phyloP scores from a whole-genome alignment of 2,888 invertebrate genomes.

The Zygaena filipendulae region DNA sequence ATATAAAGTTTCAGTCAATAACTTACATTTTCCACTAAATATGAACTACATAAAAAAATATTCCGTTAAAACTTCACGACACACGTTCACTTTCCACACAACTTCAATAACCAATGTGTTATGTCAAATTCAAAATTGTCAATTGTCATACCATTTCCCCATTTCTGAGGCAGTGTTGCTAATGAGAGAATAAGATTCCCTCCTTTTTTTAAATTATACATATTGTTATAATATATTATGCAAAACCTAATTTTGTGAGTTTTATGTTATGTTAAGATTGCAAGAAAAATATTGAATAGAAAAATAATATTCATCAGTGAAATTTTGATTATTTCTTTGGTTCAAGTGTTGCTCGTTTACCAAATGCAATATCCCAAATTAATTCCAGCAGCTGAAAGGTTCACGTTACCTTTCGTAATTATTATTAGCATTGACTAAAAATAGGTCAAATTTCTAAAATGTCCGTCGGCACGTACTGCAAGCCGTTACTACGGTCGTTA shows the following conservation, averaged over 20 bases:
- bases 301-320: too few species aligned
- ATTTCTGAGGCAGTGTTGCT: conserved; percentile 35
- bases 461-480: conserved; percentile 49
- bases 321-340: too few species aligned
- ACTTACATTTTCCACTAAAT: conserved; percentile 45
- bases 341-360: conserved; percentile 30
- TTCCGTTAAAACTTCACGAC: conserved; percentile 38
- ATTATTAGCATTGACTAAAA: conserved; percentile 63
- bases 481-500: conserved; percentile 39
- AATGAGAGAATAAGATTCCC: too few species aligned
- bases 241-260: too few species aligned
- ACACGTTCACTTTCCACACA: conserved; percentile 56
- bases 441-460: conserved; percentile 64
- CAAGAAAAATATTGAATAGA: too few species aligned
- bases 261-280: too few species aligned
- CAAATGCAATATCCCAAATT: conserved; percentile 24
- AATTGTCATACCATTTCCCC: too few species aligned
- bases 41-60: conserved; percentile 54
- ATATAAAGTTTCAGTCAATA: conserved; percentile 40
- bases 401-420: conserved; percentile 64
- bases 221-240: too few species aligned
- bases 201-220: too few species aligned
- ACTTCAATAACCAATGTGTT: conserved; percentile 51
- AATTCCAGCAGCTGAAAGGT: conserved; percentile 54
- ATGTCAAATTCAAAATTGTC: conserved; percentile 58